Evolutionary conservation across 2,797 vertebrate genomes (phyloP), one percentile per base, ranked within the genome.

Genomic region (Leptatherina wallacei): DNA sequence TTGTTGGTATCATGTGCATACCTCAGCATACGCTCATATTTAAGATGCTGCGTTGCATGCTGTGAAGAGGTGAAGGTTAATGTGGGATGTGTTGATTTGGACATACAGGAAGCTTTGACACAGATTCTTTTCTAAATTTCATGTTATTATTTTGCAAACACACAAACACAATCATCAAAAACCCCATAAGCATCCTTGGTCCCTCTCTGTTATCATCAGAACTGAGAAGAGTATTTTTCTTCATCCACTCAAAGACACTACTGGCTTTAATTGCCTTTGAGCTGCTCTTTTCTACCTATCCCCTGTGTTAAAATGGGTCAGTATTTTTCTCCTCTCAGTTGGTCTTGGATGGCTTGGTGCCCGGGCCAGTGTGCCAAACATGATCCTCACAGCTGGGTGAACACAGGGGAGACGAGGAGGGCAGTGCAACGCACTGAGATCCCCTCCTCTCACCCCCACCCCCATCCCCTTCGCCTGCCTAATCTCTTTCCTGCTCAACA

Each of bases 311-410:
- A 85, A 80, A 70, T 61, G 83, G 79, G 80, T 84, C 85, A 78
- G 73, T 73, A 38, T 84, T 80, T 68, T 55, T 61, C 73, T 58
- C 18, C 65, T 55, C 75, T 81, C 81, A 44, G 66, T 78, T 80
- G 69, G 77, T 63, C 55, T 70, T 61, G 61, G 68, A 65, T 74
- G 75, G 80, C 78, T 74, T 9, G 51, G 73, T 71, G 76, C 74
- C 85, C 8, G 52, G 74, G 64, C 63, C 77, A 58, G 54, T 65
- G 69, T 85, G 88, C 87, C 88, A 86, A 83, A 85, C 86, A 74
- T 61, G 84, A 80, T 78, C 82, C 83, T 81, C 83, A 82, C 84
- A 84, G 85, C 88, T 87, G 74, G 86, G 69, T 76, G 84, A 86
- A 86, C 88, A 85, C 80, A 64, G 76, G 72, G 66, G 83, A 83